Evolutionary conservation across 2,888 invertebrate genomes (phyloP).

Genomic region (Serrognathus titanus): DNA sequence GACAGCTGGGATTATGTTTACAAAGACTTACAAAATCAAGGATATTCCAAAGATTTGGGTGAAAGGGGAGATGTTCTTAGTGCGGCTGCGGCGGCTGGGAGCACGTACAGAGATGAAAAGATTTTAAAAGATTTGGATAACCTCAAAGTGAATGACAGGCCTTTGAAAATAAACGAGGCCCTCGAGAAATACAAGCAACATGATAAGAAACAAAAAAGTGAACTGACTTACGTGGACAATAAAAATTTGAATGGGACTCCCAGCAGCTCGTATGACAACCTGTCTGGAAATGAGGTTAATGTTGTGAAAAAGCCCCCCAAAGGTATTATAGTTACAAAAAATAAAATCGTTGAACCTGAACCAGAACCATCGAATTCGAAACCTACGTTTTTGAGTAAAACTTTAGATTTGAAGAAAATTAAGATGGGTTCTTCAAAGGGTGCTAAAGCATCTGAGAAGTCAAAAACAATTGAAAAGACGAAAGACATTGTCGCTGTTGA

Average conservation of each 20-base stretch:
- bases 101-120: not conserved
- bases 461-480: not conserved
- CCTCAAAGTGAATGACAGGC: constrained; percentile 11
- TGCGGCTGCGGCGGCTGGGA: constrained; percentile 37
- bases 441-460: constrained; percentile 2
- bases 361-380: constrained; percentile 39
- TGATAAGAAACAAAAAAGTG: constrained; percentile 56
- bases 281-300: constrained; percentile 23
- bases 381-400: constrained; percentile 21
- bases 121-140: constrained; percentile 1
- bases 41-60: constrained; percentile 63
- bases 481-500: constrained; percentile 6
- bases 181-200: constrained; percentile 52
- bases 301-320: constrained; percentile 2
- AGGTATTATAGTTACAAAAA: not conserved
- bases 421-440: constrained; percentile 5
- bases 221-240: constrained; percentile 51
- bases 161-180: constrained; percentile 19
- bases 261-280: constrained; percentile 47
- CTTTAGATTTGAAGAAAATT: constrained; percentile 26
- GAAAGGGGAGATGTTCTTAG: constrained; percentile 64
- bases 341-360: not conserved
- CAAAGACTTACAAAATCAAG: constrained; percentile 70
- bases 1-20: constrained; percentile 82
- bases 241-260: constrained; percentile 29